These are phyloP conservation scores for Drosophila mettleri DNA, from an alignment of 2,888 invertebrate genomes.

Conservation along the genomic window DNA sequence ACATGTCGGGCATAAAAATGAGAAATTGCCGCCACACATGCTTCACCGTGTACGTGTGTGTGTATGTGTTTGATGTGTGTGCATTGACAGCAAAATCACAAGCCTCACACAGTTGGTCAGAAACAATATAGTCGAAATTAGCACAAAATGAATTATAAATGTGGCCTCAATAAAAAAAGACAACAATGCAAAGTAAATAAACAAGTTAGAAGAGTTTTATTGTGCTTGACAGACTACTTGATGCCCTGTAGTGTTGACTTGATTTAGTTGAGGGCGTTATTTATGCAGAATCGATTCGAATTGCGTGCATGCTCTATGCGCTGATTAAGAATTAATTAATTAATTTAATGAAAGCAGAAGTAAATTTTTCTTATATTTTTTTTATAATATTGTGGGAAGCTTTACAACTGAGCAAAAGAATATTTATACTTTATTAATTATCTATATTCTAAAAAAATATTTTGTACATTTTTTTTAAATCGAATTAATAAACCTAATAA, in stretches of 20 bases:
- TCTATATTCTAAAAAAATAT: no score
- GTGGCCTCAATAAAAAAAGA: slow-evolving; percentile 62
- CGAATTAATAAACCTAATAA: no score
- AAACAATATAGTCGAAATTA: slow-evolving; percentile 71
- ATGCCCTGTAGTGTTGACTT: background rate
- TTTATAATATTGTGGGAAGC: no score
- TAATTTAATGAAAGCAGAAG: no score
- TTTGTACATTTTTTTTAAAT: no score
- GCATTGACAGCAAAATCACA: slow-evolving; percentile 35
- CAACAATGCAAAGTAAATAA: slow-evolving; percentile 30
- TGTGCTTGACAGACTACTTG: background rate
- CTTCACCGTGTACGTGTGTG: slow-evolving; percentile 5
- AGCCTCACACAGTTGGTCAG: slow-evolving; percentile 28
- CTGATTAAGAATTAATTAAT: background rate
- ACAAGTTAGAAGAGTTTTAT: background rate
- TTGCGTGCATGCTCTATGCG: background rate
- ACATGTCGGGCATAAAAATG: slow-evolving; percentile 77
- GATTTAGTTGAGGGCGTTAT: background rate
- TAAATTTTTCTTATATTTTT: no score
- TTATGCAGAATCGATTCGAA: background rate
- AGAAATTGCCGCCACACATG: slow-evolving; percentile 77
- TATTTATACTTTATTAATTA: no score
- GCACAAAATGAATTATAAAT: slow-evolving; percentile 80
- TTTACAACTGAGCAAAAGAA: no score
- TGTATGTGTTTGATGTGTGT: slow-evolving; percentile 1